These are phyloP conservation scores for Sylvilagus bachmani DNA, from an alignment of 2,113 vertebrate genomes.

Conservation along the genomic window DNA sequence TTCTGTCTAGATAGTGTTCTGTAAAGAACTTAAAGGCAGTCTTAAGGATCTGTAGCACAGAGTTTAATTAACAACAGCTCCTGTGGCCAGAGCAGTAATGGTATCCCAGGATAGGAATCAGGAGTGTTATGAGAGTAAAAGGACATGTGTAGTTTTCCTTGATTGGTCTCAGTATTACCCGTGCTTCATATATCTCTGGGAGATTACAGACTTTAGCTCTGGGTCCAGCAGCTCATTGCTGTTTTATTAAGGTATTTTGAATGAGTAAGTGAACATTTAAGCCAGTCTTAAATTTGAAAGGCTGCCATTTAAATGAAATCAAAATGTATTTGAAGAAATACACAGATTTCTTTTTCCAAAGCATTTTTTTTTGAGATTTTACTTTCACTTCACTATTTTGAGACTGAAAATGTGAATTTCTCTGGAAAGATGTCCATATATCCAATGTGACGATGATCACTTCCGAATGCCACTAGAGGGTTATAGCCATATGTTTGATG, in stretches of 20 bases:
- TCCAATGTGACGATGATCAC: background rate
- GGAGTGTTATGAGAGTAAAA: background rate
- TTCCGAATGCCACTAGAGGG: background rate
- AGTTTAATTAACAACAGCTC: too few species aligned
- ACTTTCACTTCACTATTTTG: slow-evolving; percentile 29
- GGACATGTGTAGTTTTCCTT: background rate
- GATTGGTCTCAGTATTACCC: background rate
- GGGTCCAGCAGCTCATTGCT: background rate
- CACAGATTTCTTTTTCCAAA: slow-evolving; percentile 9
- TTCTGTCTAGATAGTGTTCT: background rate
- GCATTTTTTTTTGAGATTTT: slow-evolving; percentile 10
- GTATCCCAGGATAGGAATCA: fast-evolving
- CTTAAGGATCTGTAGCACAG: background rate
- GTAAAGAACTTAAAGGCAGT: background rate
- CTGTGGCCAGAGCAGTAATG: background rate
- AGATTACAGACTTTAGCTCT: background rate
- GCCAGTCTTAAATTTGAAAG: background rate
- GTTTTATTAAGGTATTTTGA: background rate
- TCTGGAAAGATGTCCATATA: background rate
- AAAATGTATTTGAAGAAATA: slow-evolving; percentile 10
- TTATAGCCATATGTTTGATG: background rate
- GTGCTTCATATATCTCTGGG: background rate
- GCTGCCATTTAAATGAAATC: background rate
- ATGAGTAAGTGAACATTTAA: background rate
- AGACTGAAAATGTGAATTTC: slow-evolving; percentile 10